Evolutionary conservation across 1,140 invertebrate genomes (phyloP).

Genomic region (Chlorops oryzae): DNA sequence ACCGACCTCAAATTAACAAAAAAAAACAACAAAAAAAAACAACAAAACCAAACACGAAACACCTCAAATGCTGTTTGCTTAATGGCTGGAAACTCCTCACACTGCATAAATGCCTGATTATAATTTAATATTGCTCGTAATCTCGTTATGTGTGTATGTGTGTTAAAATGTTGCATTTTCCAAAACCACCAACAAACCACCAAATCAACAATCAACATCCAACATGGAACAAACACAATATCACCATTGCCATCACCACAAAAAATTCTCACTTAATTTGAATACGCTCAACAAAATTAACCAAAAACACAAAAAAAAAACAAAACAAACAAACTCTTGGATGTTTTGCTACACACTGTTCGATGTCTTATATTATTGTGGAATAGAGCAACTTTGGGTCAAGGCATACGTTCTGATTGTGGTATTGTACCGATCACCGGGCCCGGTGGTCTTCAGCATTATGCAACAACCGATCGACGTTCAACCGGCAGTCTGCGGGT

Average conservation of each 20-base stretch:
- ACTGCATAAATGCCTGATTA: too few relatives aligned
- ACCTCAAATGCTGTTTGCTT: too few relatives aligned
- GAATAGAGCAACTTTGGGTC: conserved; percentile 61
- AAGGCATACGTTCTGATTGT: conserved; percentile 54
- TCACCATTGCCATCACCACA: background rate
- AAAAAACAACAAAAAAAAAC: background rate
- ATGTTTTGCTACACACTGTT: conserved; percentile 43
- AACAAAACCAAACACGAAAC: conserved; percentile 9
- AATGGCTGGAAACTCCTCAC: too few relatives aligned
- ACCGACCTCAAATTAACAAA: background rate
- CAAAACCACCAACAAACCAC: too few relatives aligned
- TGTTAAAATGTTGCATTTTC: too few relatives aligned
- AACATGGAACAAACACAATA: conserved; percentile 13
- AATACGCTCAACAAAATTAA: background rate
- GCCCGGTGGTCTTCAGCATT: conserved; percentile 49
- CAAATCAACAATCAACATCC: too few relatives aligned
- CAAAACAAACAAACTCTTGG: too few relatives aligned
- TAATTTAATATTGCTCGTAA: too few relatives aligned
- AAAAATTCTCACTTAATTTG: background rate
- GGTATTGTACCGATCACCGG: conserved; percentile 50
- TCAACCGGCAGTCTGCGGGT: conserved; percentile 51
- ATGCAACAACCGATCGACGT: conserved; percentile 45
- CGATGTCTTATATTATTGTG: too few relatives aligned
- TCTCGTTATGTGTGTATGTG: too few relatives aligned
- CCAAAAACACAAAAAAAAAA: conserved; percentile 12